These are phyloP conservation scores for Otocyon megalotis DNA, from an alignment of 2,113 vertebrate species.

Conservation along the genomic window DNA sequence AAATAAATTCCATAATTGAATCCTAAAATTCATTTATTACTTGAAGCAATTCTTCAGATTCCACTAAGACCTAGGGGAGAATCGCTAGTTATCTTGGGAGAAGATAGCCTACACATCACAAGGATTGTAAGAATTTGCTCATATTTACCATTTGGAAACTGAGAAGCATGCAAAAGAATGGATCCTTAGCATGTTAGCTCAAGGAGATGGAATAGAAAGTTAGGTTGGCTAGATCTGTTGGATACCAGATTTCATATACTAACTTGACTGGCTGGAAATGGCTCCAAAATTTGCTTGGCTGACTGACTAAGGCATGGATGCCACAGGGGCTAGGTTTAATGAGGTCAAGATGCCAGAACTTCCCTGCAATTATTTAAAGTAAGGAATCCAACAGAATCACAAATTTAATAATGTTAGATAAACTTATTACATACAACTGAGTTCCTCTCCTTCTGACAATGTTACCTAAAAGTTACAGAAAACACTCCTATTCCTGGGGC, in stretches of 20 bases:
- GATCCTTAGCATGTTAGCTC: neutral
- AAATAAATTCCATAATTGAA: neutral
- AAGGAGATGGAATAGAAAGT: neutral
- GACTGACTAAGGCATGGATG: conserved; percentile 11
- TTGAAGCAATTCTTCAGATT: neutral
- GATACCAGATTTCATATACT: neutral
- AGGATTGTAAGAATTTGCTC: neutral
- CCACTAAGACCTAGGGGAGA: neutral
- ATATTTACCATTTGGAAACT: neutral
- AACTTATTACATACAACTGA: conserved; percentile 7
- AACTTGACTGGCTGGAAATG: neutral
- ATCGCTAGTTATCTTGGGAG: neutral
- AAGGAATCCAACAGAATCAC: conserved; percentile 43
- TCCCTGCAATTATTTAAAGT: conserved; percentile 42
- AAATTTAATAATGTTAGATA: conserved; percentile 52
- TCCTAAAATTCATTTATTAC: neutral
- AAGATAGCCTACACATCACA: neutral
- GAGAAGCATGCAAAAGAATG: neutral
- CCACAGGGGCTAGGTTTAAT: neutral
- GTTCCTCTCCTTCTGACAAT: conserved; percentile 12
- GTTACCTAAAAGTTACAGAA: conserved; percentile 26
- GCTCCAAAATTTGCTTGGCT: neutral
- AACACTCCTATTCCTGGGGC: neutral
- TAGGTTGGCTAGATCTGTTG: neutral
- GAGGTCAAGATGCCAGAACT: conserved; percentile 13